These are phyloP conservation scores for Nomada ruficornis DNA, from an alignment of 2,888 invertebrate species.

Conservation along the genomic window DNA sequence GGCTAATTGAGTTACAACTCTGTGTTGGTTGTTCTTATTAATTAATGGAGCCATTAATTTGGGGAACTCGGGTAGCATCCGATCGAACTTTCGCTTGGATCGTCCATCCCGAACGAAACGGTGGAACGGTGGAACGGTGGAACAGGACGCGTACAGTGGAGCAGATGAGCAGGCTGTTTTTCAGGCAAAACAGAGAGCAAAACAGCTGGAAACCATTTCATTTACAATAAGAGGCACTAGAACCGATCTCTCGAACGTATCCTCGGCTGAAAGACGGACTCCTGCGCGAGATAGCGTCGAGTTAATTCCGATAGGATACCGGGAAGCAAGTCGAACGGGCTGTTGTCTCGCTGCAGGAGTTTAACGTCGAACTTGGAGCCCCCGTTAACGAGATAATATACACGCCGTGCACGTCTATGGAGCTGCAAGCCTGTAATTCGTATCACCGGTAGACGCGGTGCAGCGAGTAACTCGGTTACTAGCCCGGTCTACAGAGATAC, in stretches of 20 bases:
- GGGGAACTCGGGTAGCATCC: background rate
- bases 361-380: conserved; percentile 55
- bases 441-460: conserved; percentile 63
- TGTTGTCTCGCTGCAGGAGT: conserved; percentile 48
- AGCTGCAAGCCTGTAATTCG: conserved; percentile 66
- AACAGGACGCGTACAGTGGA: background rate
- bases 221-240: background rate
- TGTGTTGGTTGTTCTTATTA: conserved; percentile 50
- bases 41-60: conserved; percentile 44
- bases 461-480: conserved; percentile 68
- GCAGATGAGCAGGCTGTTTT: background rate
- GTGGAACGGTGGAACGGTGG: background rate
- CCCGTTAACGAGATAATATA: conserved; percentile 71
- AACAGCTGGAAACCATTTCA: background rate
- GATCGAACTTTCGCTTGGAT: conserved; percentile 4
- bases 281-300: no score
- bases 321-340: conserved; percentile 18
- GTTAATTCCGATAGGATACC: conserved; percentile 22
- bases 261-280: background rate
- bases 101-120: background rate
- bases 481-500: conserved; percentile 33
- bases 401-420: conserved; percentile 67
- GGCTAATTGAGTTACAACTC: conserved; percentile 65
- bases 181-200: background rate
- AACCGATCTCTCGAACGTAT: background rate